phyloP scores from a whole-genome alignment of 1,140 invertebrate species.

The Atta cephalotes region DNA sequence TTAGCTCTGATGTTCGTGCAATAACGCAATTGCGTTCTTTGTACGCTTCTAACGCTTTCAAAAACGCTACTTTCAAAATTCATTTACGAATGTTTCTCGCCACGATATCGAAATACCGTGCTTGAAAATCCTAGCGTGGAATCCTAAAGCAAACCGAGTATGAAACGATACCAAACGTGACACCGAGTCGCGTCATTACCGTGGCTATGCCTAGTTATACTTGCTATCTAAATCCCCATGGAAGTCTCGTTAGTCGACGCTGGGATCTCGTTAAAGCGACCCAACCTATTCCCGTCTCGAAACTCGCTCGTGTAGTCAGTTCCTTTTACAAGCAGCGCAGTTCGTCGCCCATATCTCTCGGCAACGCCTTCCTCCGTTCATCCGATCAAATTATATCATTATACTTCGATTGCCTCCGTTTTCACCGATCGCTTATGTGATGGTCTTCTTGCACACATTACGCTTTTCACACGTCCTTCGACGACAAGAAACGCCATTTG shows the following conservation, averaged over 20 bases:
- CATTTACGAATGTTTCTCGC: not conserved
- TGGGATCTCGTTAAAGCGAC: slow-evolving; percentile 70
- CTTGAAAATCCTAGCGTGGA: not conserved
- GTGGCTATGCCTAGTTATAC: slow-evolving; percentile 56
- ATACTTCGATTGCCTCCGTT: slow-evolving; percentile 51
- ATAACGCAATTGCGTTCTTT: not conserved
- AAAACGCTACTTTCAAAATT: slow-evolving; percentile 1
- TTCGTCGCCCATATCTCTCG: slow-evolving; percentile 35
- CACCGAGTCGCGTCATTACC: slow-evolving; percentile 67
- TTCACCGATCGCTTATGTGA: slow-evolving; percentile 9
- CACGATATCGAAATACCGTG: not conserved
- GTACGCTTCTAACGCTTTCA: not conserved
- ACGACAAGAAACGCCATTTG: not conserved
- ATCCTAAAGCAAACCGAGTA: slow-evolving; percentile 36
- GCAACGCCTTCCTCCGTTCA: slow-evolving; percentile 43
- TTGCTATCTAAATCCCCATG: slow-evolving; percentile 70
- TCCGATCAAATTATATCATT: slow-evolving; percentile 67
- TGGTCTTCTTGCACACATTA: slow-evolving; percentile 12
- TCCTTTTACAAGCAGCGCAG: slow-evolving; percentile 34
- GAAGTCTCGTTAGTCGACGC: slow-evolving; percentile 72
- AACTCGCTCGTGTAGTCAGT: slow-evolving; percentile 13
- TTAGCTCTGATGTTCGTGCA: not conserved
- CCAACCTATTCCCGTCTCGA: slow-evolving; percentile 51
- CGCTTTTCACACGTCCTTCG: not conserved
- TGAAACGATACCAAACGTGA: slow-evolving; percentile 66